These are phyloP conservation scores for Craseonycteris thonglongyai DNA, from an alignment of 2,113 vertebrate genomes.

Conservation along the genomic window DNA sequence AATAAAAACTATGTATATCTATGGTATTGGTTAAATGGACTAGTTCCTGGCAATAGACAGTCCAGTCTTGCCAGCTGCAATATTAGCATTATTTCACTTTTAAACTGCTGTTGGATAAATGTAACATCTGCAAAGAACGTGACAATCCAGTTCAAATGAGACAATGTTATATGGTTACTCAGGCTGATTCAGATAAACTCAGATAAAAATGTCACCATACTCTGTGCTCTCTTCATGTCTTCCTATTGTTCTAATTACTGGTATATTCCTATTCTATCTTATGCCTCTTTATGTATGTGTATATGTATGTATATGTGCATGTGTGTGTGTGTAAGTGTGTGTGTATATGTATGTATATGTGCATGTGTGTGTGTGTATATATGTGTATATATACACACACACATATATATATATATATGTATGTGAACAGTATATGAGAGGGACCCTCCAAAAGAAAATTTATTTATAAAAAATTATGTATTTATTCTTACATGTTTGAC, in stretches of 20 bases:
- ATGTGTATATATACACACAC: no score
- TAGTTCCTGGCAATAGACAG: not conserved
- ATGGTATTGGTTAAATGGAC: not conserved
- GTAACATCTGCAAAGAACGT: not conserved
- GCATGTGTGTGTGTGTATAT: not conserved
- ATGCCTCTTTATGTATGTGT: not conserved
- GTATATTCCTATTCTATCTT: no score
- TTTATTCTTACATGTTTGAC: no score
- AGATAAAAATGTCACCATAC: not conserved
- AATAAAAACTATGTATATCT: not conserved
- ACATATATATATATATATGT: not conserved
- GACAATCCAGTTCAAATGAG: not conserved
- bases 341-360: not conserved
- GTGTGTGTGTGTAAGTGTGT: not conserved
- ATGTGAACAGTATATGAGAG: no score
- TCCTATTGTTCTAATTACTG: not conserved
- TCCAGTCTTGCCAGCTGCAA: not conserved
- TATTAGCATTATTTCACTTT: not conserved
- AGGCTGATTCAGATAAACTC: not conserved
- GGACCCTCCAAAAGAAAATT: no score
- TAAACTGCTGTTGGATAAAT: not conserved
- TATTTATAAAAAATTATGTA: no score
- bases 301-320: not conserved
- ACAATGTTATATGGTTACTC: not conserved
- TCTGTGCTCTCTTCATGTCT: not conserved